Conservation (phyloP, 2,797 vertebrate species). For the Bovichtus variegatus region DNA sequence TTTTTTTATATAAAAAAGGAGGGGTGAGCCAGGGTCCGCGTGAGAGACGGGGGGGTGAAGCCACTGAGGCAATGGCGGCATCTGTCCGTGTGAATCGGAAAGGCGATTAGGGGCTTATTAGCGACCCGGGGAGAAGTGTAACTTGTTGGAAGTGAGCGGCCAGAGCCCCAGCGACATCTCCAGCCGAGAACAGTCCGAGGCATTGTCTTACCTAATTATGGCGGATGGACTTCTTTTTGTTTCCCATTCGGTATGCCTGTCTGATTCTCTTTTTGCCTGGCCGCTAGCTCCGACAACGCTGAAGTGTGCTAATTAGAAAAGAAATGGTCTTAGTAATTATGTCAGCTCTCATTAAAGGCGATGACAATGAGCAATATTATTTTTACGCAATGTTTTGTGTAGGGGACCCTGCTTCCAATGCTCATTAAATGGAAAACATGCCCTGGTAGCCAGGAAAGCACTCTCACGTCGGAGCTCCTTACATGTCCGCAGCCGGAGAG, state of each 20-base stretch:
- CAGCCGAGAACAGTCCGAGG: constrained; percentile 95
- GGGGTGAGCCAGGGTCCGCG: constrained; percentile 67
- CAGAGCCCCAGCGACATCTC: constrained; percentile 92
- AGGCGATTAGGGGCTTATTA: constrained; percentile 96
- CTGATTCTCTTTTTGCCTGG: constrained; percentile 91
- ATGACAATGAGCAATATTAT: constrained; percentile 97
- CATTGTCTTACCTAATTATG: constrained; percentile 97
- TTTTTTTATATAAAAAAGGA: too few relatives aligned
- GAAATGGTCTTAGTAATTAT: constrained; percentile 98
- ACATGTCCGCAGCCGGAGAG: constrained; percentile 60
- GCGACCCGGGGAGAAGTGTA: constrained; percentile 89
- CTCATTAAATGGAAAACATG: constrained; percentile 93
- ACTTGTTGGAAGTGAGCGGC: constrained; percentile 88
- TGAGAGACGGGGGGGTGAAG: constrained; percentile 65
- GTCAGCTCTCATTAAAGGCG: constrained; percentile 94
- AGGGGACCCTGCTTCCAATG: constrained; percentile 88
- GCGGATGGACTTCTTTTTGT: constrained; percentile 93
- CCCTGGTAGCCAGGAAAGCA: constrained; percentile 79
- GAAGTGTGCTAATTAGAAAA: constrained; percentile 99
- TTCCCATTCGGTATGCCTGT: constrained; percentile 95
- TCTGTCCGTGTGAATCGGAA: constrained; percentile 90
- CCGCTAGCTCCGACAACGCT: constrained; percentile 88
- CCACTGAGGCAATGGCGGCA: constrained; percentile 62
- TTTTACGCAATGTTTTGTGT: constrained; percentile 97
- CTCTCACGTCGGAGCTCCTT: constrained; percentile 78